Evolutionary conservation across 2,888 invertebrate genomes (phyloP), one percentile per base, ranked within the genome.

Genomic region (Polietes domitor): DNA sequence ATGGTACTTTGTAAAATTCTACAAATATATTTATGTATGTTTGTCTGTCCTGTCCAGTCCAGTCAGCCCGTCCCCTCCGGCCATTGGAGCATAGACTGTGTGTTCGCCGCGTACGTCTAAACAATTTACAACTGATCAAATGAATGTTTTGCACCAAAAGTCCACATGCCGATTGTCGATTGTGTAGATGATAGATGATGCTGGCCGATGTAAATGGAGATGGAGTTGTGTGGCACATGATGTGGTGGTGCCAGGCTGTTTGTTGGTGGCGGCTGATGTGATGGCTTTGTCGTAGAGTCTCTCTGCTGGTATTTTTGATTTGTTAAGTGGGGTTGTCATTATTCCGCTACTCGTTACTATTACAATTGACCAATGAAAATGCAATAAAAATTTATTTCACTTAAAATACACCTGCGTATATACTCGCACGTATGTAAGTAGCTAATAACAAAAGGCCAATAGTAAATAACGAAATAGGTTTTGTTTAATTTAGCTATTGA

Each of bases 41-140:
- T n/a, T n/a, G 47, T 10, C 47, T 63, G 32, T 15, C 47, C 43
- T n/a, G n/a, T n/a, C n/a, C n/a, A n/a, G n/a, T n/a, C n/a, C n/a
- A n/a, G n/a, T n/a, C n/a, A n/a, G 68, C 24, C 68, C 24, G 68
- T 68, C 68, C 37, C 65, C 17, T 65, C 21, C 65, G 12, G 19
- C 37, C 28, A 17, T 50, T 37, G 6, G 37, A 37, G 10, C 10
- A 19, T 75, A 21, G 15, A 50, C 50, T 6, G 17, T 26, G 28
- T 76, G 47, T 73, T 73, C 37, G 37, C 37, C 78, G 61, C 76
- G 78, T 72, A 76, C 73, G 78, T 73, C 75, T 70, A 77, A 68
- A 73, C 53, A 74, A 76, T 84, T 84, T 79, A 76, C 76, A 79
- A 84, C 81, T 79, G 72, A 84, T 84, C 78, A 84, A 79, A 76